Conservation (phyloP, 2,888 invertebrate species). For the Polydrusus cervinus region DNA sequence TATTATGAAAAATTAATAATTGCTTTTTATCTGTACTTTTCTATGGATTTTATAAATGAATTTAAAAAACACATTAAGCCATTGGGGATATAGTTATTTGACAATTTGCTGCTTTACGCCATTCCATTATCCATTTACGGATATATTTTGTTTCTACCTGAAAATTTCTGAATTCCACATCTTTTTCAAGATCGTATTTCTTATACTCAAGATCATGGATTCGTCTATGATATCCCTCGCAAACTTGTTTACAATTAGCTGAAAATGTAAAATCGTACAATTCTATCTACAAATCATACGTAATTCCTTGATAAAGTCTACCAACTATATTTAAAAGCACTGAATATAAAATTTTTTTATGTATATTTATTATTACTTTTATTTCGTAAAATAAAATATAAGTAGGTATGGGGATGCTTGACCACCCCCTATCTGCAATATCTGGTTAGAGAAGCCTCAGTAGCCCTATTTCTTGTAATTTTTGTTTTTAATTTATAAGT, state of each 20-base stretch:
- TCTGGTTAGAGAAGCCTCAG: too few species aligned
- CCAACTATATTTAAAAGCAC: too few species aligned
- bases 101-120: neutral
- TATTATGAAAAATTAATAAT: too few species aligned
- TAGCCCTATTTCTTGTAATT: too few species aligned
- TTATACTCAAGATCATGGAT: conserved; percentile 88
- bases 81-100: neutral
- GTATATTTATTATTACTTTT: too few species aligned
- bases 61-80: neutral
- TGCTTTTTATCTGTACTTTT: too few species aligned
- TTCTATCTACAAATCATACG: neutral
- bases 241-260: conserved; percentile 64
- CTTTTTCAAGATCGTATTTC: conserved; percentile 98
- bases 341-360: too few species aligned
- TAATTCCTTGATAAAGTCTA: too few species aligned
- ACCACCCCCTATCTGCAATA: too few species aligned
- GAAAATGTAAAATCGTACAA: neutral
- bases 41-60: too few species aligned
- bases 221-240: conserved; percentile 85
- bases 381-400: too few species aligned
- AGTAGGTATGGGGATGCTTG: too few species aligned
- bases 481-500: neutral
- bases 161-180: conserved; percentile 95
- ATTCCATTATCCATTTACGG: conserved; percentile 18
- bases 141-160: conserved; percentile 80